Evolutionary conservation across 2,113 vertebrate genomes (phyloP).

Genomic region (Mola mola): DNA sequence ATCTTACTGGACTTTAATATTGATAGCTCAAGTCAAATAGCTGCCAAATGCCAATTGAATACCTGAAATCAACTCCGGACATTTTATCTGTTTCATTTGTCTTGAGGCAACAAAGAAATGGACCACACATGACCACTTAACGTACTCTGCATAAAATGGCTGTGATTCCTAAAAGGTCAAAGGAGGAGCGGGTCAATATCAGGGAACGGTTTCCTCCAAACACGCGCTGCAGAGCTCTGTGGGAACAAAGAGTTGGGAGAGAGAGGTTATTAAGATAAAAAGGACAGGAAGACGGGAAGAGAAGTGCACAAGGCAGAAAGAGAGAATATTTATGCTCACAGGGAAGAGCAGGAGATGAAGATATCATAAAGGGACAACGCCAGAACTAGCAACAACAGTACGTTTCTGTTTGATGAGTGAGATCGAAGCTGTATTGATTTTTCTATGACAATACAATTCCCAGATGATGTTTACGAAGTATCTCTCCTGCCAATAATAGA

Average conservation of each 20-base stretch:
- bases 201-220: constrained; percentile 88
- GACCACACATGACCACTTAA: too few relatives aligned
- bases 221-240: constrained; percentile 83
- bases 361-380: too few relatives aligned
- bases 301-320: constrained; percentile 1
- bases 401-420: constrained; percentile 51
- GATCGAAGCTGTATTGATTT: constrained; percentile 65
- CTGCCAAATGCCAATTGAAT: too few relatives aligned
- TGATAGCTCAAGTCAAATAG: too few relatives aligned
- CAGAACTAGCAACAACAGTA: background rate
- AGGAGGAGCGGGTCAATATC: constrained; percentile 93
- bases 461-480: constrained; percentile 64
- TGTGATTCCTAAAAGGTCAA: too few relatives aligned
- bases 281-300: constrained; percentile 6
- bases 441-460: constrained; percentile 55
- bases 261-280: constrained; percentile 18
- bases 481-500: constrained; percentile 63
- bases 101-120: too few relatives aligned
- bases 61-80: too few relatives aligned
- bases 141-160: too few relatives aligned
- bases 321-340: background rate
- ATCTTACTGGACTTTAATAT: too few relatives aligned
- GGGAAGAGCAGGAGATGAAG: too few relatives aligned
- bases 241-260: constrained; percentile 24
- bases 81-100: too few relatives aligned